Evolutionary conservation across 1,140 invertebrate genomes (phyloP).

Genomic region (Lasioglossum baleicum): DNA sequence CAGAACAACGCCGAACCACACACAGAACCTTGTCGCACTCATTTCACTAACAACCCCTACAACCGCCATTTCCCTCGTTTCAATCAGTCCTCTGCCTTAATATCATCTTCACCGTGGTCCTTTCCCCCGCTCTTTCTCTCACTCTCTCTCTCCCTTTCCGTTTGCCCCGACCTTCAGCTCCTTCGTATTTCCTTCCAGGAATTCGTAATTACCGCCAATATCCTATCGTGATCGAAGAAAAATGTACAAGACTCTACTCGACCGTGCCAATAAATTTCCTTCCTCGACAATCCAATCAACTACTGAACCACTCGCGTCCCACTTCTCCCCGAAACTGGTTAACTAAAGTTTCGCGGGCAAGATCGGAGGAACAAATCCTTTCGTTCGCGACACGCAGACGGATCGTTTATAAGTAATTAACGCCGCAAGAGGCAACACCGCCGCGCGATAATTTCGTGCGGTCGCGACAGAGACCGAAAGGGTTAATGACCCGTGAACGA

Average conservation of each 20-base stretch:
- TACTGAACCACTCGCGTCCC: not conserved
- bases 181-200: too few species aligned
- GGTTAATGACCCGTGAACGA: constrained; percentile 30
- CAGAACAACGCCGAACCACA: constrained; percentile 68
- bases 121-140: too few species aligned
- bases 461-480: not conserved
- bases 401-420: constrained; percentile 11
- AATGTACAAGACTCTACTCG: not conserved
- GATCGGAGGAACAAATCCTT: not conserved
- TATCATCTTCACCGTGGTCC: constrained; percentile 70
- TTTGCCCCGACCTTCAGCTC: too few species aligned
- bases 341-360: not conserved
- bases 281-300: not conserved
- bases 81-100: constrained; percentile 68
- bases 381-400: not conserved
- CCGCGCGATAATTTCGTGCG: constrained; percentile 18
- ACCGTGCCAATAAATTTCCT: not conserved
- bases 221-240: not conserved
- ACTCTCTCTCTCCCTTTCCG: too few species aligned
- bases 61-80: constrained; percentile 70
- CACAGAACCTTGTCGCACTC: constrained; percentile 67
- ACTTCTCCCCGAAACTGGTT: not conserved
- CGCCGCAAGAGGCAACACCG: not conserved
- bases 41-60: constrained; percentile 63
- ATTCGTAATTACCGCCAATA: not conserved